Evolutionary conservation across 2,797 vertebrate genomes (phyloP).

Genomic region (Amblyopsis hoosieri): DNA sequence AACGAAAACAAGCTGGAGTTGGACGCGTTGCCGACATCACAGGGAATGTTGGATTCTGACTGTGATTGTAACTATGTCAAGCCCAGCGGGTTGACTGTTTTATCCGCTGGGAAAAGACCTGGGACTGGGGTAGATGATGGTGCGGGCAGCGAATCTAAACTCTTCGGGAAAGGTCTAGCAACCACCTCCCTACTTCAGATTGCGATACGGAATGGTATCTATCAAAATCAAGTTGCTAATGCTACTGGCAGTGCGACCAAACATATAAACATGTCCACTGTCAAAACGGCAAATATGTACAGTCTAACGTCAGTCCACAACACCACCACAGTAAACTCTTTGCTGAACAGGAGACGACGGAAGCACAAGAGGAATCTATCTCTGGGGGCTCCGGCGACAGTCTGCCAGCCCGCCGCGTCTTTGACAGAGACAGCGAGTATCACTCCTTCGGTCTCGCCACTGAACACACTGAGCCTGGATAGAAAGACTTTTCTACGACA

Average conservation of each 20-base stretch:
- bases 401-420: conserved; percentile 46
- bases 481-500: conserved; percentile 84
- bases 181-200: conserved; percentile 77
- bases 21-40: conserved; percentile 39
- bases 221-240: conserved; percentile 72
- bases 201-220: conserved; percentile 74
- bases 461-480: conserved; percentile 87
- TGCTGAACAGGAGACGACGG: conserved; percentile 77
- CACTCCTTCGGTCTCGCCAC: conserved; percentile 68
- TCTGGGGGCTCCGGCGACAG: conserved; percentile 66
- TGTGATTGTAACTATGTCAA: conserved; percentile 41
- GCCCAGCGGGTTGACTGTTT: conserved; percentile 42
- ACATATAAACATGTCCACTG: conserved; percentile 45
- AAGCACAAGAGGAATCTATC: conserved; percentile 86
- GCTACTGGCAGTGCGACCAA: conserved; percentile 53
- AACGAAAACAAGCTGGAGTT: conserved; percentile 42
- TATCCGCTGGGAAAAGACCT: conserved; percentile 59
- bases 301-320: conserved; percentile 50
- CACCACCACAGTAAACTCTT: conserved; percentile 73
- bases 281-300: conserved; percentile 62
- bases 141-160: conserved; percentile 72
- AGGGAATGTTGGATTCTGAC: conserved; percentile 28
- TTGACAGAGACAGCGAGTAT: conserved; percentile 48
- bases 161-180: conserved; percentile 74
- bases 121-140: conserved; percentile 68